Conservation (phyloP, 2,113 vertebrate species). For the Rhea americana region DNA sequence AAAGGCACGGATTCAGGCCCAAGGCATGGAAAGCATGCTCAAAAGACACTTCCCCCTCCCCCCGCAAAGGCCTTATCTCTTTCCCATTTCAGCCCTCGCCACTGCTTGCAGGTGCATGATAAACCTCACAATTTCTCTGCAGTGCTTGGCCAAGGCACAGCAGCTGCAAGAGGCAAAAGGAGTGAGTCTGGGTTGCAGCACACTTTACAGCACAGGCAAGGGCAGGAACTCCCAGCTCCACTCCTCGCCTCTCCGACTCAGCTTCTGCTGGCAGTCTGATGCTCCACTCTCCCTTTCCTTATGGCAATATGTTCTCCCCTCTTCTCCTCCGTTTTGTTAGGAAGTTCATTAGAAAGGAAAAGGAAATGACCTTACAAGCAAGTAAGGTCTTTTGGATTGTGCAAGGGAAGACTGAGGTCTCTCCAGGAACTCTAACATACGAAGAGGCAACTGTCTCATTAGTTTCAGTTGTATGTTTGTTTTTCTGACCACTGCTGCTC, state of each 20-base stretch:
- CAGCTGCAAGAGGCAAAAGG: neutral
- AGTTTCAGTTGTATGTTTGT: constrained; percentile 48
- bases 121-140: neutral
- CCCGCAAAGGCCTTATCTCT: neutral
- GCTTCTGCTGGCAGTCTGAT: neutral
- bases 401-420: neutral
- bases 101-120: too few relatives aligned
- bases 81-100: neutral
- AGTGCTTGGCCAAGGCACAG: too few relatives aligned
- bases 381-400: neutral
- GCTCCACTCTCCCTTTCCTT: neutral
- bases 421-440: neutral
- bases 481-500: constrained; percentile 60
- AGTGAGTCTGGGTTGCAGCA: neutral
- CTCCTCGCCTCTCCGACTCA: neutral
- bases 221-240: neutral
- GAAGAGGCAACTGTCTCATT: constrained; percentile 50
- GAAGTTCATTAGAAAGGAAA: neutral
- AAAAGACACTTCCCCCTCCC: neutral
- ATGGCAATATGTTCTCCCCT: neutral
- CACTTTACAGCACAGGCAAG: neutral
- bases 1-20: neutral
- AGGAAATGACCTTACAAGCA: neutral
- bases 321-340: neutral
- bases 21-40: neutral